Base-by-base conservation (phyloP, 2,797 vertebrate genomes). In the Poeciliopsis gracilis region DNA sequence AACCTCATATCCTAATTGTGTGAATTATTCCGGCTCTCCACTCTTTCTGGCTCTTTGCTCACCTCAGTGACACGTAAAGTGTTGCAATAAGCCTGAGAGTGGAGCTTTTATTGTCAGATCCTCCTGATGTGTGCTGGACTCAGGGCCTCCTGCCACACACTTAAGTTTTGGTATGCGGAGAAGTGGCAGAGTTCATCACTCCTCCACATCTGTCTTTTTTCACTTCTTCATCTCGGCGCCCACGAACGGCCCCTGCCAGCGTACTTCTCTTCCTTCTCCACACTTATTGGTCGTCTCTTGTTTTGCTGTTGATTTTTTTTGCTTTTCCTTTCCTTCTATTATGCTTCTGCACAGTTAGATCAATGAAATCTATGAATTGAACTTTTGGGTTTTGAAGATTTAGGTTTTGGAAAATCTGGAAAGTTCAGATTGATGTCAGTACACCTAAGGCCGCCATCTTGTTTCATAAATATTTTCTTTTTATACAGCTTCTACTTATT, bases 51-150 rank as follows among this genome's bases (percentile, higher is more conserved):
- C 75, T 84, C 77, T 66, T 30, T 6, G 28, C n/a, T 25, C 63
- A 20, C 73, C 76, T 75, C 80, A 47, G 36, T 80, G 86, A 86
- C 89, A 87, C 72, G 76, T 51, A 78, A 77, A 78, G 85, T 86
- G 83, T 83, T 83, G 72, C 83, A 90, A 88, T 82, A 80, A 76
- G 79, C 75, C 30, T 38, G 28, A 90, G 90, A 93, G 69, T 77
- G 88, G 92, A 89, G 89, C 82, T 80, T 76, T 80, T 73, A 90
- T 87, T 94, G 92, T 84, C 89, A 93, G 90, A 83, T 88, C 80
- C 80, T 79, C 87, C 33, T 87, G 89, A 91, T 89, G 90, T 82
- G 87, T 90, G 87, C 84, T 77, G 82, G 82, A 76, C 87, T 69
- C 8, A 0, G 41, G 85, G 83, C 84, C 82, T 86, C 79, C 84